Percentiles rank a stretch among this genome's conserved stretches.
These are phyloP conservation scores for Leptinotarsa tumamoca DNA, from an alignment of 2,888 invertebrate species.

Conservation along the genomic window DNA sequence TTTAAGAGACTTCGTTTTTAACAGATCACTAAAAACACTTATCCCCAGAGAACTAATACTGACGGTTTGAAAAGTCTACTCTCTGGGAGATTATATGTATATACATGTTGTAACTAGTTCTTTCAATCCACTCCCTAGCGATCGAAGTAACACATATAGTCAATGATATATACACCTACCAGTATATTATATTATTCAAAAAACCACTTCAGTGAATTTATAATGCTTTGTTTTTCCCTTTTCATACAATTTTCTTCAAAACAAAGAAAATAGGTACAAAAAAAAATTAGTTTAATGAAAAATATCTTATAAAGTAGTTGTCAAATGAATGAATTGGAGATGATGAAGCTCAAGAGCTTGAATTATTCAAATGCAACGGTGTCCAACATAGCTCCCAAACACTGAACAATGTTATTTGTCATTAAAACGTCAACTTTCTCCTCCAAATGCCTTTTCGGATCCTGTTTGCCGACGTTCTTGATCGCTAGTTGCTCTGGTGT, in stretches of 20 bases:
- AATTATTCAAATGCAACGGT: constrained; percentile 87
- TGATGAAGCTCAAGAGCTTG: constrained; percentile 12
- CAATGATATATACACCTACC: too few relatives aligned
- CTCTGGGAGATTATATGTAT: too few relatives aligned
- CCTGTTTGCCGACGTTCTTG: constrained; percentile 99
- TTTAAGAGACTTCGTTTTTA: too few relatives aligned
- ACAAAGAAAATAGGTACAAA: background rate
- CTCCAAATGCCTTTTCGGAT: constrained; percentile 98
- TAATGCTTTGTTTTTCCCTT: background rate
- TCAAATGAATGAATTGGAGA: constrained; percentile 20
- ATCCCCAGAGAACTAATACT: too few relatives aligned
- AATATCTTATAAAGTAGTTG: constrained; percentile 26
- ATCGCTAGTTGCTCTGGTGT: constrained; percentile 98
- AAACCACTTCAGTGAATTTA: background rate
- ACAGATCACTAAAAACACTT: too few relatives aligned
- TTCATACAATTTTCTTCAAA: constrained; percentile 10
- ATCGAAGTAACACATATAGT: too few relatives aligned
- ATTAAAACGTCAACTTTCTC: constrained; percentile 97
- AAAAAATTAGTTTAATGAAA: constrained; percentile 27
- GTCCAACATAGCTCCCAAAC: constrained; percentile 96
- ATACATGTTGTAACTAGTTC: too few relatives aligned
- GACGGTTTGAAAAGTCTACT: too few relatives aligned
- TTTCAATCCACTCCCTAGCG: too few relatives aligned
- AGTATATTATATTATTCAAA: background rate
- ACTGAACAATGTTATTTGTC: constrained; percentile 98